A percentile compares a stretch with the other conserved stretches of the same genome.
Conservation (phyloP, 2,113 vertebrate species). For the Microcebus ravelobensis region DNA sequence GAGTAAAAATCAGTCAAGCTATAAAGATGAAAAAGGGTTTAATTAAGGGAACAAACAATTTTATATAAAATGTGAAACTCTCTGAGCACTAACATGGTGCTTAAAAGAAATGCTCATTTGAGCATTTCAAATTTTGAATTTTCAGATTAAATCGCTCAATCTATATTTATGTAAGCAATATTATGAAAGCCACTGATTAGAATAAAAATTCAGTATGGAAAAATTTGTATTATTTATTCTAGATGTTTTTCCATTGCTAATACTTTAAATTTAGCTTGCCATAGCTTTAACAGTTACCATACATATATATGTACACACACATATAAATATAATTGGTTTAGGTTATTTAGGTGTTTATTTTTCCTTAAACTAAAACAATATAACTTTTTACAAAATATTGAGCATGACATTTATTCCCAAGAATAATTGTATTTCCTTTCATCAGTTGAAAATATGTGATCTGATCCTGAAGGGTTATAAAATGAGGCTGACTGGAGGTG, state of each 20-base stretch:
- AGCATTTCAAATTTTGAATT: background rate
- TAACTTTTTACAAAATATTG: background rate
- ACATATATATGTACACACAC: background rate
- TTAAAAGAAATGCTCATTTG: background rate
- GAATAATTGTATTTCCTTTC: background rate
- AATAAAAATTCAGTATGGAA: background rate
- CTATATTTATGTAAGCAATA: background rate
- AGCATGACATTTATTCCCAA: background rate
- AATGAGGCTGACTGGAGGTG: background rate
- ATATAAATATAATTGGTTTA: background rate
- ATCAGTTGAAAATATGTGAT: background rate
- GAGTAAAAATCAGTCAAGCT: background rate
- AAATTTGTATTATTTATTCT: background rate
- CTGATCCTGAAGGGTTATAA: background rate
- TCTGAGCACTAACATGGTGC: background rate
- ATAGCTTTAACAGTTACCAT: background rate
- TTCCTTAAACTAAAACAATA: background rate
- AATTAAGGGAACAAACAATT: constrained; percentile 2
- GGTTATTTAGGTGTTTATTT: background rate
- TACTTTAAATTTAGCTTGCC: background rate
- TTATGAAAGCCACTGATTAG: background rate
- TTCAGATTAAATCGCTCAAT: background rate
- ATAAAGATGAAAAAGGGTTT: background rate
- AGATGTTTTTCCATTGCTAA: background rate
- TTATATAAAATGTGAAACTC: background rate